These are phyloP conservation scores for Crotalus helleri DNA, from an alignment of 2,113 vertebrate genomes.

Conservation along the genomic window DNA sequence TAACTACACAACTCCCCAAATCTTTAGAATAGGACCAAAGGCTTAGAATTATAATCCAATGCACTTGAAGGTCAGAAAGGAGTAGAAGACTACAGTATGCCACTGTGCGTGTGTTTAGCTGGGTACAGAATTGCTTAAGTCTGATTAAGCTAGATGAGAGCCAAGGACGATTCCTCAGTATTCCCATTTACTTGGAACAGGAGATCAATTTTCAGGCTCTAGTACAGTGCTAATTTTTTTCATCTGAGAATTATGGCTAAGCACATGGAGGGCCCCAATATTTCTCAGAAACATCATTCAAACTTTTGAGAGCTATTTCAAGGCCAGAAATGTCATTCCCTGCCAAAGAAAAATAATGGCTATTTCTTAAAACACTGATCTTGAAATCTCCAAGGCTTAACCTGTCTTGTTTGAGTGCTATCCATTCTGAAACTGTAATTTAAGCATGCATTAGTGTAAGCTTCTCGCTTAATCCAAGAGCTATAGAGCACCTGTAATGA, in stretches of 20 bases:
- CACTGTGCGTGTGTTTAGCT: not conserved
- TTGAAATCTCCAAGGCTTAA: slow-evolving; percentile 16
- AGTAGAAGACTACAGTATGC: not conserved
- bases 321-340: not conserved
- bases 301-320: not conserved
- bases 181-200: not conserved
- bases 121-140: too few relatives aligned
- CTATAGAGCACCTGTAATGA: not conserved
- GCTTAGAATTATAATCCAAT: not conserved
- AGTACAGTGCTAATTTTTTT: not conserved
- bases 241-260: not conserved
- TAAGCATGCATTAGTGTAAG: slow-evolving; percentile 6
- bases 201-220: not conserved
- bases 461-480: not conserved
- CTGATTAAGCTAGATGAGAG: not conserved
- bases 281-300: not conserved
- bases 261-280: not conserved
- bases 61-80: not conserved
- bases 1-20: not conserved
- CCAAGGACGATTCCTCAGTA: not conserved
- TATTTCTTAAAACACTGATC: slow-evolving; percentile 23
- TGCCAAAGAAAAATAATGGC: slow-evolving; percentile 10
- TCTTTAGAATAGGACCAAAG: not conserved
- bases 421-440: slow-evolving; percentile 4
- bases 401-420: slow-evolving; percentile 27